These are phyloP conservation scores for Notodonta dromedarius DNA, from an alignment of 2,888 invertebrate species.

Conservation along the genomic window DNA sequence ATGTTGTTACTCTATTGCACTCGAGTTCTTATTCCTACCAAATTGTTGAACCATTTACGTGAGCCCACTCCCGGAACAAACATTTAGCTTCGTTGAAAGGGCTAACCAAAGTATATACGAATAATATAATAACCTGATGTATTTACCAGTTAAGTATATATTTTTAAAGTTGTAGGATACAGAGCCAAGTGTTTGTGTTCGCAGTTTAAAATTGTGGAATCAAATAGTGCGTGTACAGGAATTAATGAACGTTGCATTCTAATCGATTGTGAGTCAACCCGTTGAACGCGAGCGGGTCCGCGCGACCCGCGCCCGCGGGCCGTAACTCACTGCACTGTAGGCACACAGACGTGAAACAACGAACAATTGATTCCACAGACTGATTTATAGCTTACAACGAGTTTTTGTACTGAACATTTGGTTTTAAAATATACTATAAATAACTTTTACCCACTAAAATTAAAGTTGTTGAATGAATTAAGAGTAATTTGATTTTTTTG, in stretches of 20 bases:
- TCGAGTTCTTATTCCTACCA: no score
- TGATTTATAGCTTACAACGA: conserved; percentile 31
- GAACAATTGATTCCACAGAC: conserved; percentile 41
- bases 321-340: conserved; percentile 1
- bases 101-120: no score
- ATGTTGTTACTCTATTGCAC: no score
- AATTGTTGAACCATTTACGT: no score
- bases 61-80: no score
- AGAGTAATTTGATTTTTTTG: neutral
- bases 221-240: neutral
- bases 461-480: neutral
- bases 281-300: neutral
- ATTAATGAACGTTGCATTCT: neutral
- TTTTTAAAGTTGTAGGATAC: no score
- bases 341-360: neutral
- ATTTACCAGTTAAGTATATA: no score
- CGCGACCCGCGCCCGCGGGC: neutral
- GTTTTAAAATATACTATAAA: conserved; percentile 21
- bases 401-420: conserved; percentile 27
- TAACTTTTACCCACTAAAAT: neutral
- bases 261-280: conserved; percentile 1
- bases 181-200: neutral
- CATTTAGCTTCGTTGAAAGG: no score
- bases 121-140: no score
- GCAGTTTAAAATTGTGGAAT: neutral